Evolutionary conservation across 92 coral and sea anemone species (phyloP).

Genomic region (Umimayanthus kanabou): DNA sequence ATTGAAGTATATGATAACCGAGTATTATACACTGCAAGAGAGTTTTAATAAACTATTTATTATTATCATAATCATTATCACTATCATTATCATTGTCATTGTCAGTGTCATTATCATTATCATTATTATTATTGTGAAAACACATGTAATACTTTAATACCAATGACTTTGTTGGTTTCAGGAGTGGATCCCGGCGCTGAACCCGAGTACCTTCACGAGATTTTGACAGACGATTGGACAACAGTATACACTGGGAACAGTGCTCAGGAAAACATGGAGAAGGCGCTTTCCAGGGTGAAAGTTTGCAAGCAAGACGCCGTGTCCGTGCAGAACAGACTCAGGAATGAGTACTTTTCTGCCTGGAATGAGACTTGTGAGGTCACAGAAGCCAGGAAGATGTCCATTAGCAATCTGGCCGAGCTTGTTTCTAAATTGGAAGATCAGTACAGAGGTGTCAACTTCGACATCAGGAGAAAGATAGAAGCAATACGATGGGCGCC

Average conservation of each 20-base stretch:
- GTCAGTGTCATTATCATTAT: too few relatives aligned
- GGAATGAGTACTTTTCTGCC: constrained; percentile 48
- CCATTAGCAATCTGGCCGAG: constrained; percentile 40
- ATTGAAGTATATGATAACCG: too few relatives aligned
- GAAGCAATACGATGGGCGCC: constrained; percentile 55
- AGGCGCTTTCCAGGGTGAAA: constrained; percentile 52
- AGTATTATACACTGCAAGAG: too few relatives aligned
- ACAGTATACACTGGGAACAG: constrained; percentile 16
- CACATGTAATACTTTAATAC: too few relatives aligned
- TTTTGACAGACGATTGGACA: constrained; percentile 31
- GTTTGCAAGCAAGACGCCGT: constrained; percentile 53
- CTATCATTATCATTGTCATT: too few relatives aligned
- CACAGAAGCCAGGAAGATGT: constrained; percentile 48
- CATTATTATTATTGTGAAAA: too few relatives aligned
- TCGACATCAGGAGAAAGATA: constrained; percentile 51
- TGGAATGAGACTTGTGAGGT: constrained; percentile 60
- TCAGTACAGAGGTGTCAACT: constrained; percentile 49
- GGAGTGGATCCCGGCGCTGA: constrained; percentile 49
- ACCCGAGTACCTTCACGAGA: constrained; percentile 52
- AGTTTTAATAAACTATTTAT: too few relatives aligned
- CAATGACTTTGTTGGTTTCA: constrained; percentile 24
- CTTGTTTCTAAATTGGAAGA: constrained; percentile 52
- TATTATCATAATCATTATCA: too few relatives aligned
- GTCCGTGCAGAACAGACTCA: constrained; percentile 38
- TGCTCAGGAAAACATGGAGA: constrained; percentile 41